Conservation (phyloP, 2,888 invertebrate genomes). For the Coecobrya sp. region DNA sequence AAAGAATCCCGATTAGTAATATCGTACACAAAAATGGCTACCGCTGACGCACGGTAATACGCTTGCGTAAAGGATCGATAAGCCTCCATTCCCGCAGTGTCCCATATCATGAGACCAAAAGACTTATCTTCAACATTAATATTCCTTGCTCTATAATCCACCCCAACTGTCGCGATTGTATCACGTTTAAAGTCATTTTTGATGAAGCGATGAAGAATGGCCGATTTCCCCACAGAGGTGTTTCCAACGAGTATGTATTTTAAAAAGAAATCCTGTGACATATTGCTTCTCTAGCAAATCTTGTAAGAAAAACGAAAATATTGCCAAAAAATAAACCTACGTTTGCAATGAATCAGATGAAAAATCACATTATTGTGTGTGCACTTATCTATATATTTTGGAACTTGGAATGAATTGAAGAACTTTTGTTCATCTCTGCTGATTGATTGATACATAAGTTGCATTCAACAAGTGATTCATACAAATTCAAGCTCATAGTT, state of each 20-base stretch:
- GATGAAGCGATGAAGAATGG: slow-evolving; percentile 73
- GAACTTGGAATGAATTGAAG: too few species aligned
- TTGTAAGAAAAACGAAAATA: background rate
- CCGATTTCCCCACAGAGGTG: slow-evolving; percentile 73
- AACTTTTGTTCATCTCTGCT: too few species aligned
- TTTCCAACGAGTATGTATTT: slow-evolving; percentile 78
- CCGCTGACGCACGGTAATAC: slow-evolving; percentile 75
- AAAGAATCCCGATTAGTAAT: slow-evolving; percentile 67
- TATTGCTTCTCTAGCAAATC: slow-evolving; percentile 6
- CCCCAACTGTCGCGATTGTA: slow-evolving; percentile 77
- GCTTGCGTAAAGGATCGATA: slow-evolving; percentile 77
- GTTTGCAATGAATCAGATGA: background rate
- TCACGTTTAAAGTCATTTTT: slow-evolving; percentile 71
- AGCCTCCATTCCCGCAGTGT: slow-evolving; percentile 76
- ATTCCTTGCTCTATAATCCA: slow-evolving; percentile 75
- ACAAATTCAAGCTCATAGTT: too few species aligned
- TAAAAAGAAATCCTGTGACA: slow-evolving; percentile 79
- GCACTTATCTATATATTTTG: too few species aligned
- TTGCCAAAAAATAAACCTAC: background rate
- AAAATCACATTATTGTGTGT: background rate
- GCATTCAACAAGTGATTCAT: too few species aligned
- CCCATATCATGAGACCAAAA: slow-evolving; percentile 75
- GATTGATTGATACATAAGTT: too few species aligned
- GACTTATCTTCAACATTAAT: slow-evolving; percentile 72
- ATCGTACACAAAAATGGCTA: slow-evolving; percentile 78